A percentile compares a stretch with the other conserved stretches of the same genome.
phyloP scores from a whole-genome alignment of 2,113 vertebrate genomes.

The Sceloporus undulatus region DNA sequence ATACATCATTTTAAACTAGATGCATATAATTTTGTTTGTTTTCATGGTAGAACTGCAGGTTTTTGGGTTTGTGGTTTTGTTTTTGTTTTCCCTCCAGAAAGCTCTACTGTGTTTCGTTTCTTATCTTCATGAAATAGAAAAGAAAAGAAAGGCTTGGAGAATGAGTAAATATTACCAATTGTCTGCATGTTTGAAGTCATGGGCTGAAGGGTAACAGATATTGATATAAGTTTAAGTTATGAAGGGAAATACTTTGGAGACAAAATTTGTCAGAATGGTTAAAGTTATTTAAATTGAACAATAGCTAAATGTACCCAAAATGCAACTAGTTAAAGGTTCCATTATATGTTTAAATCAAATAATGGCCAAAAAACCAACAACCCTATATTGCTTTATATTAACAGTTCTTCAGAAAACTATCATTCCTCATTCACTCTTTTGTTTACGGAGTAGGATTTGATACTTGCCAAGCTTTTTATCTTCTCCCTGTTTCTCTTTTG shows the following conservation, averaged over 20 bases:
- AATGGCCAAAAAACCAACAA: no score
- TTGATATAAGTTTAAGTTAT: neutral
- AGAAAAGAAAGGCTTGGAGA: neutral
- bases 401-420: neutral
- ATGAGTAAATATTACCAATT: neutral
- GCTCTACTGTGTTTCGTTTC: neutral
- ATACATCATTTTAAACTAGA: constrained; percentile 18
- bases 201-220: no score
- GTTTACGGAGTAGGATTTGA: no score
- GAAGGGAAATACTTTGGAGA: no score
- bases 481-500: no score
- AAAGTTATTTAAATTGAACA: neutral
- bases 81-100: neutral
- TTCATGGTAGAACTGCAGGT: constrained; percentile 11
- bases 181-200: neutral
- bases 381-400: no score
- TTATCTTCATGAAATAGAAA: no score
- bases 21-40: constrained; percentile 30
- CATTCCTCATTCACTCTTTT: no score
- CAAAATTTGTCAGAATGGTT: neutral
- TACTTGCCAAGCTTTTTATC: no score
- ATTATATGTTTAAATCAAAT: no score
- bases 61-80: neutral
- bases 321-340: no score
- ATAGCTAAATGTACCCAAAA: neutral